Conservation (phyloP, 1,140 invertebrate genomes). For the Drosophila pseudoananassae region DNA sequence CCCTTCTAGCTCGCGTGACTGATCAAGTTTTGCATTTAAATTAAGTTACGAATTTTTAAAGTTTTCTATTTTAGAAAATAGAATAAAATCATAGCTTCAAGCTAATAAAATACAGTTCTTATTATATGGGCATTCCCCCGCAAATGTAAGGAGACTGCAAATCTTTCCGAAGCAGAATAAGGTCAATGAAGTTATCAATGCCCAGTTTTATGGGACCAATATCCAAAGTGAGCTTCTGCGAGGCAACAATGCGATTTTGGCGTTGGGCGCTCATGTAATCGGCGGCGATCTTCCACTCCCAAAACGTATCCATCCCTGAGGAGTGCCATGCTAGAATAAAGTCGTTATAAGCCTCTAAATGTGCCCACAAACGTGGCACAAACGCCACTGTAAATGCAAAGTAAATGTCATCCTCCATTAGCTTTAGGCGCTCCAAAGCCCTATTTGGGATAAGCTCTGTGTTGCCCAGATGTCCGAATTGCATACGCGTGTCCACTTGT, state of each 20-base stretch:
- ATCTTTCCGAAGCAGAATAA: constrained; percentile 65
- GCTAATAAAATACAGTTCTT: background rate
- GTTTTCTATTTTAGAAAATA: too few relatives aligned
- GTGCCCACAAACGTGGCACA: constrained; percentile 70
- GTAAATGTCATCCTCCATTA: constrained; percentile 79
- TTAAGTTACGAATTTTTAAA: constrained; percentile 4
- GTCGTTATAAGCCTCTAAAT: constrained; percentile 56
- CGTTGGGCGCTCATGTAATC: constrained; percentile 65
- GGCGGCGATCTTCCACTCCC: constrained; percentile 74
- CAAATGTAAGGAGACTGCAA: constrained; percentile 62
- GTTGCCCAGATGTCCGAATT: constrained; percentile 72
- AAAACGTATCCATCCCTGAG: constrained; percentile 70
- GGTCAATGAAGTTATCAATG: constrained; percentile 67
- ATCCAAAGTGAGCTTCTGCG: constrained; percentile 51
- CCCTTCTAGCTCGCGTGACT: constrained; percentile 71
- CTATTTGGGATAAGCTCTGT: constrained; percentile 60
- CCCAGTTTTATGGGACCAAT: constrained; percentile 68
- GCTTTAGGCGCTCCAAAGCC: constrained; percentile 60
- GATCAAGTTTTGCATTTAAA: constrained; percentile 58
- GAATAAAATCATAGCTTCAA: background rate
- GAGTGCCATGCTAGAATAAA: constrained; percentile 67
- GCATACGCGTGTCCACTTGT: constrained; percentile 61
- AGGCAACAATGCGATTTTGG: constrained; percentile 68
- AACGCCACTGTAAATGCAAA: constrained; percentile 51
- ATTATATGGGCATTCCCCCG: constrained; percentile 24